Evolutionary conservation across 2,797 vertebrate species (phyloP).

Genomic region (Pogoniulus pusillus): DNA sequence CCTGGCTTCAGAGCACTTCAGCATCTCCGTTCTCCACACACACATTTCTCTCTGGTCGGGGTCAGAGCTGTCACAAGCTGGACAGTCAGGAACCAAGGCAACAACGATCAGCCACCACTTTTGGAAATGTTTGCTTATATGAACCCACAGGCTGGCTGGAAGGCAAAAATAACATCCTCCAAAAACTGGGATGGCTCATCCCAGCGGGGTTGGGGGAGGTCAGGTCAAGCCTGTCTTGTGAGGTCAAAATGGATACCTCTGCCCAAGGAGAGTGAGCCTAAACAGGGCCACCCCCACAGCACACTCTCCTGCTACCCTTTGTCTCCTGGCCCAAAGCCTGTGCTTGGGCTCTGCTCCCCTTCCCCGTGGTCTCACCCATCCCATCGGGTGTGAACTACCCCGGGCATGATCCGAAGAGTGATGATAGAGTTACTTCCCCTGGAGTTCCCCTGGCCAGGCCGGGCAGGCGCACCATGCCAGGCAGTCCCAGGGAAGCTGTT

Average conservation of each 20-base stretch:
- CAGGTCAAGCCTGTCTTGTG: neutral
- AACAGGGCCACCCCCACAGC: neutral
- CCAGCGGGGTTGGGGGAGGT: neutral
- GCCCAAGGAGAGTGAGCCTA: neutral
- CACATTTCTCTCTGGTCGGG: neutral
- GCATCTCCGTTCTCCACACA: slow-evolving; percentile 28
- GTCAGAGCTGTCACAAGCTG: neutral
- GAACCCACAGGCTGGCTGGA: slow-evolving; percentile 56
- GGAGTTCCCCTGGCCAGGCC: neutral
- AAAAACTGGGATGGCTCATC: neutral
- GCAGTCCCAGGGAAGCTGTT: slow-evolving; percentile 44
- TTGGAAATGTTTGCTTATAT: slow-evolving; percentile 64
- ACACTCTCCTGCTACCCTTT: neutral
- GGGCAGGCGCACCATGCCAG: neutral
- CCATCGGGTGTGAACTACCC: neutral
- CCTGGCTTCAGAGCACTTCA: neutral
- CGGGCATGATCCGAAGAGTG: neutral
- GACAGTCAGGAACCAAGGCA: slow-evolving; percentile 31
- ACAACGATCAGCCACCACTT: neutral
- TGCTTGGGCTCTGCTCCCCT: neutral
- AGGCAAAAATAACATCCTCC: slow-evolving; percentile 66
- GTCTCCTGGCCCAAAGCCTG: neutral
- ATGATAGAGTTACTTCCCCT: neutral
- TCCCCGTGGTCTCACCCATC: neutral
- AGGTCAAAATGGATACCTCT: slow-evolving; percentile 2